phyloP scores from a whole-genome alignment of 2,888 invertebrate species.

The Dorcus hopei region DNA sequence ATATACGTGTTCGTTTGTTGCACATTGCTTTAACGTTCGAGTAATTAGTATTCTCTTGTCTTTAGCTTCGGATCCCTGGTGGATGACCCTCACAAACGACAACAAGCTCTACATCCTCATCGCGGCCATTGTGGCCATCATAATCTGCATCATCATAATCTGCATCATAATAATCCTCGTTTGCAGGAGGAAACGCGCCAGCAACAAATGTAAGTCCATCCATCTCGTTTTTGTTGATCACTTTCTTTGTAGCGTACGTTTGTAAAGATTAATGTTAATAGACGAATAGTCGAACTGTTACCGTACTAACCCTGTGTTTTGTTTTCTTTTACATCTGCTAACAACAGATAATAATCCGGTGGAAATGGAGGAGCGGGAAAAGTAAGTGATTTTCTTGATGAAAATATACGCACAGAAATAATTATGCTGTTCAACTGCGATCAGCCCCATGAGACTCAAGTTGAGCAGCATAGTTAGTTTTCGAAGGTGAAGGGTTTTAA shows the following conservation, averaged over 20 bases:
- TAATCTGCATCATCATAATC: conserved; percentile 70
- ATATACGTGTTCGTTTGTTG: too few relatives aligned
- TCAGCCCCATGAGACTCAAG: too few relatives aligned
- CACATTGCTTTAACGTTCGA: too few relatives aligned
- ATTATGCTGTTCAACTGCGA: too few relatives aligned
- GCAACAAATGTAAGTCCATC: conserved; percentile 74
- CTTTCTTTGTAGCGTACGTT: conserved; percentile 14
- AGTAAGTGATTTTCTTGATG: conserved; percentile 62
- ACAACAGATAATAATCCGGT: conserved; percentile 74
- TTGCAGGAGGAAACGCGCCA: conserved; percentile 77
- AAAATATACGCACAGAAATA: background rate
- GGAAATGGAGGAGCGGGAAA: conserved; percentile 80
- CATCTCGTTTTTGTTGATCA: background rate
- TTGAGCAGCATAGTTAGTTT: background rate
- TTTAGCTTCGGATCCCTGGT: conserved; percentile 76
- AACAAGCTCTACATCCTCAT: conserved; percentile 69
- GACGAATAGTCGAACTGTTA: too few relatives aligned
- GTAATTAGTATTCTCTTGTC: background rate
- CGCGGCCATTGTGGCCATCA: conserved; percentile 64
- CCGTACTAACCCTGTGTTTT: conserved; percentile 20
- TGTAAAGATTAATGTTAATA: background rate
- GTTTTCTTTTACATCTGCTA: conserved; percentile 44
- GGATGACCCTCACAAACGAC: conserved; percentile 73
- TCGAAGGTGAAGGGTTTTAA: too few relatives aligned
- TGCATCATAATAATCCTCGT: conserved; percentile 84